Base-by-base conservation (phyloP, 2,888 invertebrate species). In the Torymus tubicola region DNA sequence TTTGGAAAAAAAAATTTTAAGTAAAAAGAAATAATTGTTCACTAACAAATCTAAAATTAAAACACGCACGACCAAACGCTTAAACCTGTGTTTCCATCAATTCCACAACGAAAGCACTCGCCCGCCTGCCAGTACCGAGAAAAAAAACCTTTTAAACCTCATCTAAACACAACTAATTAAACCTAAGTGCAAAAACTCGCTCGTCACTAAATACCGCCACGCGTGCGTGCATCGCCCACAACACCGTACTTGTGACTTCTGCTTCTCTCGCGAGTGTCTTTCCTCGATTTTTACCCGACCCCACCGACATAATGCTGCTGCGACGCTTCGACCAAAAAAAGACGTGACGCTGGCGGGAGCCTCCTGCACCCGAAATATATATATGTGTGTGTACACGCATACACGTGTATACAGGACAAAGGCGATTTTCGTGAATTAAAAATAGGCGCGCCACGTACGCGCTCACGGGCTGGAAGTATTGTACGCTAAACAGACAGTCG, bases 351-450 rank as follows among this genome's bases (percentile, higher is more conserved):
- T 11, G 42, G 64, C 31, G 64, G 4, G 42, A 42, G 42, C 42
- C 42, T 42, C 42, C 42, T 42, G 42, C 42, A 42, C 63, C 73
- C 52, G 21, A 73, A 73, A 65, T 57, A 55, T n/a, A n/a, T n/a
- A n/a, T n/a, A n/a, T n/a, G n/a, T 42, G n/a, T 50, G 31, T 52
- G 14, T 53, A 73, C 73, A 53, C 18, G 67, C 67, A 61, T 50
- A 75, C 55, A 73, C 13, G 10, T 58, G 50, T n/a, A 14, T 11
- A 8, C 5, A 21, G 53, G 10, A 64, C 64, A 73, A 64, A 73
- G 73, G 55, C 63, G 52, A 63, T 73, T 73, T 73, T 18, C 73
- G 64, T 11, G 55, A 21, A 64, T 63, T 63, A 64, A 55, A 74
- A 67, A 74, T 52, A 65, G 75, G 57, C 18, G 42, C 31, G 58